These are phyloP conservation scores for Agrochola lota DNA, from an alignment of 2,888 invertebrate genomes.

Conservation along the genomic window DNA sequence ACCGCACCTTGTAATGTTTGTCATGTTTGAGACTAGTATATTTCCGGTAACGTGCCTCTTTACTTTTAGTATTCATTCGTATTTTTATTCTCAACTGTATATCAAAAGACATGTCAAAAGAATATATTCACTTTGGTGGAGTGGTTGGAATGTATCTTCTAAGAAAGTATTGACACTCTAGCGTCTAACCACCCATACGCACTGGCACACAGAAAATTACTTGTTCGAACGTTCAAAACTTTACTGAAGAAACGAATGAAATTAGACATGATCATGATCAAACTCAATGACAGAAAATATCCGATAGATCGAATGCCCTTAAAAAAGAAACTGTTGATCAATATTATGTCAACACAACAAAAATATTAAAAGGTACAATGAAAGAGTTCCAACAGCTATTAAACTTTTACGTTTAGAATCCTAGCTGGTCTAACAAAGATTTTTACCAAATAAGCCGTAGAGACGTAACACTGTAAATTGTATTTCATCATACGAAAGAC, in stretches of 20 bases:
- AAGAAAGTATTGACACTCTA: constrained; percentile 3
- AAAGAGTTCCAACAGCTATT: background rate
- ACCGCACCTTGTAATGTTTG: constrained; percentile 46
- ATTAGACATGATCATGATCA: background rate
- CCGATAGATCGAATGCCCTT: background rate
- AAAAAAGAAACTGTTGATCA: background rate
- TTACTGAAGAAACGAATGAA: background rate
- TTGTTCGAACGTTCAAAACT: background rate
- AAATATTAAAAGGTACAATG: background rate
- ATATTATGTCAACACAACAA: background rate
- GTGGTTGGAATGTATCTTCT: constrained; percentile 3
- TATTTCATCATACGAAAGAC: background rate
- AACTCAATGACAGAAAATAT: background rate
- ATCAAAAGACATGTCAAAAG: background rate
- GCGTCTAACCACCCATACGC: background rate
- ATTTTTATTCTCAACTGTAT: constrained; percentile 13
- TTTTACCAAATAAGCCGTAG: background rate
- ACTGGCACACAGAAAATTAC: background rate
- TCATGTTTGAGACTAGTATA: constrained; percentile 28
- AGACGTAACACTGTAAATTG: background rate
- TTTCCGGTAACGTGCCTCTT: constrained; percentile 16
- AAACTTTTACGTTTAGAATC: background rate
- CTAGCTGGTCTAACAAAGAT: background rate
- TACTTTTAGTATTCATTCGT: constrained; percentile 17
- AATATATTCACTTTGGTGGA: constrained; percentile 6